A percentile compares a stretch with the other conserved stretches of the same genome.
Conservation (phyloP, 1,140 invertebrate species). For the Palaemon carinicauda region DNA sequence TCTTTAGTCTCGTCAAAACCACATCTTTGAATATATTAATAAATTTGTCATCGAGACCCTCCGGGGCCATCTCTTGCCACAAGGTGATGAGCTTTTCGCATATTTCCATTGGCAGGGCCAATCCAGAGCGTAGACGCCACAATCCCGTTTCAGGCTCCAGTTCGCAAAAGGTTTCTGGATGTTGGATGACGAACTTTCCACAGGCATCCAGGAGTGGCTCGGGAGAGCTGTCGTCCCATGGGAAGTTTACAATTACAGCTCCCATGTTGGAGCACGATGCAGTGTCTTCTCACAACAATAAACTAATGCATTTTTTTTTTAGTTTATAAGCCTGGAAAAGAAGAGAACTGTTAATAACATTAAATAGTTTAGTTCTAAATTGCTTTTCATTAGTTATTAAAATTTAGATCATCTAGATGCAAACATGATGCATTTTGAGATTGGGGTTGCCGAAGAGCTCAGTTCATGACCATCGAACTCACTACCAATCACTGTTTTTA, state of each 20-base stretch:
- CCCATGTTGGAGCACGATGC: neutral
- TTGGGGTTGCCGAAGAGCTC: too few relatives aligned
- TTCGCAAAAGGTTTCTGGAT: conserved; percentile 43
- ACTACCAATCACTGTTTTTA: too few relatives aligned
- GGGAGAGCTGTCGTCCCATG: conserved; percentile 39
- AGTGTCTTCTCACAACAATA: neutral
- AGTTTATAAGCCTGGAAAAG: conserved; percentile 6
- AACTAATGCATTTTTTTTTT: conserved; percentile 14
- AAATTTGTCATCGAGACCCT: conserved; percentile 67
- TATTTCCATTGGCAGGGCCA: conserved; percentile 75
- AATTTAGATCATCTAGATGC: too few relatives aligned
- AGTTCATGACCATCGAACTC: too few relatives aligned
- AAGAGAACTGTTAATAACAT: neutral
- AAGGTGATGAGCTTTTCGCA: conserved; percentile 75
- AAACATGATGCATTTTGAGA: too few relatives aligned
- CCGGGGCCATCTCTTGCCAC: conserved; percentile 64
- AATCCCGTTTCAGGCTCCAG: conserved; percentile 10
- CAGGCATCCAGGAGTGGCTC: conserved; percentile 40
- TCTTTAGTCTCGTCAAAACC: conserved; percentile 73
- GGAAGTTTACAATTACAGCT: conserved; percentile 22
- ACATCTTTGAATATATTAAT: conserved; percentile 77
- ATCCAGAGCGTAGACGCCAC: conserved; percentile 65
- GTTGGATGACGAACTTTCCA: conserved; percentile 42
- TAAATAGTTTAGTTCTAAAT: neutral
- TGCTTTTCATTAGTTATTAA: too few relatives aligned